Percentiles rank a stretch among this genome's conserved stretches.
Evolutionary conservation across 2,113 vertebrate species (phyloP).

Genomic region (Chlorodrepanis virens): DNA sequence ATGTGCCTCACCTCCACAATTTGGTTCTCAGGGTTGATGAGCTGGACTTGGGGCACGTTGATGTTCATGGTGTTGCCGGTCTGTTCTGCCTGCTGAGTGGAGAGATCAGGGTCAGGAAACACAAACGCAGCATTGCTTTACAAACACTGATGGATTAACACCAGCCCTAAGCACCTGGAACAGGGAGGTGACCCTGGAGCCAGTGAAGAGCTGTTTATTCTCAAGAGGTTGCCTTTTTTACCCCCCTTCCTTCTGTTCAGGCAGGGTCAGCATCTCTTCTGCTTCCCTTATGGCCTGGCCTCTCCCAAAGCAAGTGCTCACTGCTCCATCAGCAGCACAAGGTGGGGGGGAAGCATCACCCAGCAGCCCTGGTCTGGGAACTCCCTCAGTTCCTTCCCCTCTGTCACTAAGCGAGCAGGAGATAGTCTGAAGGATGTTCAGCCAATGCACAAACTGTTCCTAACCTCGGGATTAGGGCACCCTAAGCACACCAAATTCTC

Average conservation of each 20-base stretch:
- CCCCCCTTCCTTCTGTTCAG: neutral
- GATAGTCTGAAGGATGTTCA: neutral
- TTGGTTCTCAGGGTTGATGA: slow-evolving; percentile 99
- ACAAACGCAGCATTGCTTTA: neutral
- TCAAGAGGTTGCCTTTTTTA: neutral
- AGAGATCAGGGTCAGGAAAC: neutral
- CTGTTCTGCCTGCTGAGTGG: slow-evolving; percentile 81
- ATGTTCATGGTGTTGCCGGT: slow-evolving; percentile 86
- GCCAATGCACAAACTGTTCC: neutral
- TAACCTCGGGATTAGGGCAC: neutral
- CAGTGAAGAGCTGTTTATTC: neutral
- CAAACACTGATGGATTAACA: neutral
- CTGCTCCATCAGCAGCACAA: neutral
- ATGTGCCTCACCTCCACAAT: slow-evolving; percentile 89
- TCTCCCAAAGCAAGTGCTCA: neutral
- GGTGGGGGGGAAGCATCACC: neutral
- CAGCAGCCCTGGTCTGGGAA: neutral
- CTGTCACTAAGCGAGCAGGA: neutral
- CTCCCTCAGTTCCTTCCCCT: neutral
- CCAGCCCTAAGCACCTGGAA: neutral
- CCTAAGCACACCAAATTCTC: neutral
- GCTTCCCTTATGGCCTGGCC: neutral
- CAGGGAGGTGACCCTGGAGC: neutral
- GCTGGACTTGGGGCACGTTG: slow-evolving; percentile 95
- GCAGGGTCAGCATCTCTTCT: neutral